These are phyloP conservation scores for Drosophila melanica DNA, from an alignment of 1,140 invertebrate genomes.

Conservation along the genomic window DNA sequence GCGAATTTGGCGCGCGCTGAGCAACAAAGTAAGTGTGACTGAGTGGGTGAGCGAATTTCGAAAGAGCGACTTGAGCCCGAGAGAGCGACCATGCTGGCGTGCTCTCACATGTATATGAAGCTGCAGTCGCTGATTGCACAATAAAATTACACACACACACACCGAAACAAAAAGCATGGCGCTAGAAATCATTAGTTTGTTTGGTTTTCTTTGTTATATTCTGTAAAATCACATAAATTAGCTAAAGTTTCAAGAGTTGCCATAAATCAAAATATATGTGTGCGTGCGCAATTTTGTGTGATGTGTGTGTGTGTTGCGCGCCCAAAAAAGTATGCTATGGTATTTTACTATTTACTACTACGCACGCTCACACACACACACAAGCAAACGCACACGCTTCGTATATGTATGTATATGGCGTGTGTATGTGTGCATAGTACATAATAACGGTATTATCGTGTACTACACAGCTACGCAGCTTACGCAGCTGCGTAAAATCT, in stretches of 20 bases:
- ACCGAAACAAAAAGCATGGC: conserved; percentile 31
- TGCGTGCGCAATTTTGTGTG: conserved; percentile 29
- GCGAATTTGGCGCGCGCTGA: conserved; percentile 74
- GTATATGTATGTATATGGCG: conserved; percentile 3
- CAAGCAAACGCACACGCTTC: conserved; percentile 16
- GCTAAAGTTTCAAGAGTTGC: conserved; percentile 43
- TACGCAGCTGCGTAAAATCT: conserved; percentile 78
- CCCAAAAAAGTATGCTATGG: conserved; percentile 76
- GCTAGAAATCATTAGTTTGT: conserved; percentile 36
- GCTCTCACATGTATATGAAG: conserved; percentile 10
- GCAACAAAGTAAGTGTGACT: conserved; percentile 61
- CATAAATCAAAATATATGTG: conserved; percentile 47
- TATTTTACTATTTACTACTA: conserved; percentile 78
- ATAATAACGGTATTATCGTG: conserved; percentile 76
- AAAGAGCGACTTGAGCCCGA: conserved; percentile 27
- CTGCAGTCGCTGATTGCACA: conserved; percentile 63
- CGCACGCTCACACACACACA: conserved; percentile 62
- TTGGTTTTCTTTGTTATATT: conserved; percentile 1
- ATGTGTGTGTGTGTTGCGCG: conserved; percentile 54
- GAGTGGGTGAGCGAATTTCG: conserved; percentile 6
- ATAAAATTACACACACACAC: conserved; percentile 64
- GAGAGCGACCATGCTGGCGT: neutral
- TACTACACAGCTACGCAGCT: conserved; percentile 62
- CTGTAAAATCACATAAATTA: conserved; percentile 53
- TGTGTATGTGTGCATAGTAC: conserved; percentile 30